Evolutionary conservation across 37 sponge, comb jelly and placozoan genomes (phyloP), one percentile per base, ranked within the genome.

Genomic region (Crambe crambe): DNA sequence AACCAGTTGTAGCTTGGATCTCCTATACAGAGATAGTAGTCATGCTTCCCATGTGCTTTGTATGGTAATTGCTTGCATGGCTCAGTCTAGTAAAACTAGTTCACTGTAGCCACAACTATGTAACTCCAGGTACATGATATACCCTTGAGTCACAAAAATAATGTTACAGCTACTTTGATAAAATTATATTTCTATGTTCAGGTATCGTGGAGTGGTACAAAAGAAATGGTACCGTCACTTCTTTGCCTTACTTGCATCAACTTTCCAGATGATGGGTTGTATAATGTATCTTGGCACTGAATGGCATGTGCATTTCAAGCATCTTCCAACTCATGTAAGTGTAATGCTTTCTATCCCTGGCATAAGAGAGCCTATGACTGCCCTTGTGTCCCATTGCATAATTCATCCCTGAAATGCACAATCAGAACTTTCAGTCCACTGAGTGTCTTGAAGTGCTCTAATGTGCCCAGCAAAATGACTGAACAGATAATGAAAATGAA

Each of bases 41-140:
- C 21, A 87, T 87, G 88, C 42, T 64, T n/a, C 92, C 92, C n/a
- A 64, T 87, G 34, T 82, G 88, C 74, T 76, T 70, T 58, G 44
- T 78, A 4, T 92, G 92, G 92, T 92, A 41, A 75, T 81, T 63
- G 25, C 37, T 1, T 56, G 9, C 17, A 1, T 74, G 36, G 26
- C 4, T 51, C 12, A 3, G 20, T 38, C 6, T 3, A 10, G 74
- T 10, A n/a, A 9, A 51, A n/a, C n/a, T n/a, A n/a, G n/a, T n/a
- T n/a, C n/a, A n/a, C n/a, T n/a, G n/a, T n/a, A n/a, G n/a, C n/a
- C n/a, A n/a, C n/a, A n/a, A n/a, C n/a, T n/a, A n/a, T n/a, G n/a
- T n/a, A n/a, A n/a, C n/a, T n/a, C n/a, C n/a, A n/a, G n/a, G n/a
- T n/a, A n/a, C n/a, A n/a, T n/a, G n/a, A n/a, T n/a, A n/a, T n/a